A percentile compares a stretch with the other conserved stretches of the same genome.
These are phyloP conservation scores for Macheiramphus alcinus DNA, from an alignment of 2,113 vertebrate species.

Conservation along the genomic window DNA sequence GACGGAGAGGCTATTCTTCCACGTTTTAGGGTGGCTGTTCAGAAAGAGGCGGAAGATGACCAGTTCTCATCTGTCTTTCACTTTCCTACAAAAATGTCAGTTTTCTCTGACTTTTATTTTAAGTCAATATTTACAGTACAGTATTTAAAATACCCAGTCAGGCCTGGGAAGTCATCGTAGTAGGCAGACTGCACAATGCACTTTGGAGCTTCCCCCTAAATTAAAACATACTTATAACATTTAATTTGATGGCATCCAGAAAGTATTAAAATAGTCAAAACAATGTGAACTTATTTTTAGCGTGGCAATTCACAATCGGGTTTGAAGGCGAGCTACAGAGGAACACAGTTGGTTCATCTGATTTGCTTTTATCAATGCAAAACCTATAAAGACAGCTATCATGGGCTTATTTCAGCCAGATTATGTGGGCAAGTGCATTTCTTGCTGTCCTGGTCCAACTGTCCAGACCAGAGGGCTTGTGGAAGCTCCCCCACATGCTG, in stretches of 20 bases:
- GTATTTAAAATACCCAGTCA: neutral
- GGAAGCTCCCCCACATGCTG: neutral
- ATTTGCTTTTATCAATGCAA: neutral
- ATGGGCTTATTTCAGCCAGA: neutral
- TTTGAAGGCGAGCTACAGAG: neutral
- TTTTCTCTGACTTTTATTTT: neutral
- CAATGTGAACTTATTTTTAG: neutral
- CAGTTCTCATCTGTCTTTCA: neutral
- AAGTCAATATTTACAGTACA: neutral
- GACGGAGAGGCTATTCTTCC: neutral
- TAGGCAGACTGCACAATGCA: rapidly evolving
- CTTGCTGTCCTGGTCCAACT: neutral
- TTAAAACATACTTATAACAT: neutral
- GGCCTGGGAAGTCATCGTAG: neutral
- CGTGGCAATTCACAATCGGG: neutral
- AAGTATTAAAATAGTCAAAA: neutral
- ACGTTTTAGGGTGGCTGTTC: neutral
- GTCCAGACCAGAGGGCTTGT: neutral
- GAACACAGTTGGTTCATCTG: neutral
- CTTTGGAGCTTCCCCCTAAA: neutral
- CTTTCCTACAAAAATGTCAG: neutral
- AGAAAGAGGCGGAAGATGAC: neutral
- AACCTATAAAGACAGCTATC: neutral
- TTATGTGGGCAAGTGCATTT: neutral
- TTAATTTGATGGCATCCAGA: neutral